These are phyloP conservation scores for Porites lutea DNA, from an alignment of 64 coral and sea anemone genomes.

Conservation along the genomic window DNA sequence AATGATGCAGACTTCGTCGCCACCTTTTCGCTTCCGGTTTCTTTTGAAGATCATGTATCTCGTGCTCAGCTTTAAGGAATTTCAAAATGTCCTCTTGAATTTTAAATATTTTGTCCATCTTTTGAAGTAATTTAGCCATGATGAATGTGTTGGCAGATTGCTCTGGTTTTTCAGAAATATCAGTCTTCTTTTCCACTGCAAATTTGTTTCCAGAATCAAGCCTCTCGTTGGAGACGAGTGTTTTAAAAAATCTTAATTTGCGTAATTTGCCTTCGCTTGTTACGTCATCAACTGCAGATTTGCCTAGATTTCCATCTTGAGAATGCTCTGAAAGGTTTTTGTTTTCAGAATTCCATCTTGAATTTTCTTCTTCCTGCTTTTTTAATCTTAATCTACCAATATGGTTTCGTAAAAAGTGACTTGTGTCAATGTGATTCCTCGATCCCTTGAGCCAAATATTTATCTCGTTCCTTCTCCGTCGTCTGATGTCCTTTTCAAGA, in stretches of 20 bases:
- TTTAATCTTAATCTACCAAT: background rate
- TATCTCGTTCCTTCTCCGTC: conserved; percentile 81
- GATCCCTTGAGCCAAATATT: conserved; percentile 94
- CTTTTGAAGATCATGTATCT: background rate
- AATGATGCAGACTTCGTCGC: conserved; percentile 16
- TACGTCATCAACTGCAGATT: background rate
- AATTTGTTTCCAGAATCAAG: conserved; percentile 29
- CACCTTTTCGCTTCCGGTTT: conserved; percentile 1
- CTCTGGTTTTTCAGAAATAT: background rate
- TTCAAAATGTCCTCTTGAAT: conserved; percentile 41
- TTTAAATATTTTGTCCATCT: conserved; percentile 48
- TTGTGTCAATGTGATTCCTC: conserved; percentile 85
- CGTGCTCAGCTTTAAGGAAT: conserved; percentile 37
- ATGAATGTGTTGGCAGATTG: conserved; percentile 7
- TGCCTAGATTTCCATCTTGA: background rate
- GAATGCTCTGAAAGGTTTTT: background rate
- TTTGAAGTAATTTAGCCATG: conserved; percentile 37
- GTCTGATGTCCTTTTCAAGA: conserved; percentile 66
- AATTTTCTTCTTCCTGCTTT: background rate
- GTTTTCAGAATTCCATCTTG: background rate
- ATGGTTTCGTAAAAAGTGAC: conserved; percentile 57
- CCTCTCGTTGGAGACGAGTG: conserved; percentile 15
- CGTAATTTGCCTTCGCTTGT: background rate
- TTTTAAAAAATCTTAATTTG: conserved; percentile 20
- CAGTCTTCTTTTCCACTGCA: background rate